Conservation (phyloP, 2,888 invertebrate genomes). For the Drosophila gaucha region DNA sequence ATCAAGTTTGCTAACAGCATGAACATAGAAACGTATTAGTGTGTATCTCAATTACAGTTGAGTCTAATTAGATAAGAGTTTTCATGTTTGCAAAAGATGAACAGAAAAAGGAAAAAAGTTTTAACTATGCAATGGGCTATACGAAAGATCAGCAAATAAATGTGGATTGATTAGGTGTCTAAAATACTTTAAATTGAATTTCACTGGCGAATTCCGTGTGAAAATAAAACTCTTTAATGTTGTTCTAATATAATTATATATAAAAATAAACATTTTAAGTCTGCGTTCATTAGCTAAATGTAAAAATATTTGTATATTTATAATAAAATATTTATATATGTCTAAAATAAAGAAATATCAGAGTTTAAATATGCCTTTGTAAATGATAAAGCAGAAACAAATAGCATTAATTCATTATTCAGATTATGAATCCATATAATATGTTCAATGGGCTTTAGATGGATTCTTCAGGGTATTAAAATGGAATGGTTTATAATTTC, state of each 20-base stretch:
- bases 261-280: no score
- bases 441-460: neutral
- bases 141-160: neutral
- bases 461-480: no score
- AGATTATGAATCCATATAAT: neutral
- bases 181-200: no score
- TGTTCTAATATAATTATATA: no score
- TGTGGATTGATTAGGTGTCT: no score
- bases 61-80: conserved; percentile 2
- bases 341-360: neutral
- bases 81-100: neutral
- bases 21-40: neutral
- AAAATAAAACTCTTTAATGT: no score
- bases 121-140: no score
- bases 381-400: neutral
- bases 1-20: conserved; percentile 4
- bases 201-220: no score
- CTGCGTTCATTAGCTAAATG: no score
- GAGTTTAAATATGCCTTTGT: neutral
- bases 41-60: conserved; percentile 18
- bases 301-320: neutral
- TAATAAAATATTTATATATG: no score
- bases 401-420: neutral
- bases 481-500: neutral
- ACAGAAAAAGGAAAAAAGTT: no score